Percentiles rank a stretch among this genome's conserved stretches.
phyloP scores from a whole-genome alignment of 2,797 vertebrate genomes.

The Arctocebus calabarensis region DNA sequence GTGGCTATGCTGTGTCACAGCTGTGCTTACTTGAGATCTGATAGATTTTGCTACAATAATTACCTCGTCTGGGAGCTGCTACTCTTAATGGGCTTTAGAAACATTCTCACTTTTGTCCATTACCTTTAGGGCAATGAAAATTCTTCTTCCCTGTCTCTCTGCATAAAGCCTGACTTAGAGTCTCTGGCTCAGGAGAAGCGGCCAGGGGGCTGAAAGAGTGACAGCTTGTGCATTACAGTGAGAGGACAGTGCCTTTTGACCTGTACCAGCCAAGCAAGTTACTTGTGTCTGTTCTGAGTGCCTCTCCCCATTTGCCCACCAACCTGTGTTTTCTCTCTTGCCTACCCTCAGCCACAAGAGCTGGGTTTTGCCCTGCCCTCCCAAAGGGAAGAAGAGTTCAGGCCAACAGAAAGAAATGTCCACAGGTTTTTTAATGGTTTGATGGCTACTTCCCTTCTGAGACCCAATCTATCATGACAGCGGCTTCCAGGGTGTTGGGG shows the following conservation, averaged over 20 bases:
- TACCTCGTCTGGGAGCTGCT: background rate
- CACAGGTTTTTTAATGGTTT: constrained; percentile 92
- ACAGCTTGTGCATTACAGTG: background rate
- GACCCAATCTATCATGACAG: constrained; percentile 87
- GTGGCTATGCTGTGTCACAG: background rate
- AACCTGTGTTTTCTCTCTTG: background rate
- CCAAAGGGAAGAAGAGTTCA: constrained; percentile 81
- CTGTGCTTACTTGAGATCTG: background rate
- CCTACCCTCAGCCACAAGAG: background rate
- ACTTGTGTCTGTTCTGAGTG: background rate
- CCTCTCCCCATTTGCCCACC: background rate
- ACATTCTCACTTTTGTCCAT: background rate
- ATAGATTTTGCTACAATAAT: background rate
- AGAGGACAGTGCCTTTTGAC: background rate
- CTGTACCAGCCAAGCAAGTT: background rate
- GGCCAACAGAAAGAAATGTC: constrained; percentile 87
- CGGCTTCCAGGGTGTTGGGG: constrained; percentile 78
- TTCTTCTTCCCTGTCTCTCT: background rate
- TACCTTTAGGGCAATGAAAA: background rate
- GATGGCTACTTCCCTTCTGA: constrained; percentile 88
- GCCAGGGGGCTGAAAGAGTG: background rate
- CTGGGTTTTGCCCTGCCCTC: constrained; percentile 29
- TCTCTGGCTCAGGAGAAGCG: background rate
- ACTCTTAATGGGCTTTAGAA: background rate
- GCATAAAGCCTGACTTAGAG: background rate